These are phyloP conservation scores for Lomographa bimaculata DNA, from an alignment of 2,888 invertebrate species.

Conservation along the genomic window DNA sequence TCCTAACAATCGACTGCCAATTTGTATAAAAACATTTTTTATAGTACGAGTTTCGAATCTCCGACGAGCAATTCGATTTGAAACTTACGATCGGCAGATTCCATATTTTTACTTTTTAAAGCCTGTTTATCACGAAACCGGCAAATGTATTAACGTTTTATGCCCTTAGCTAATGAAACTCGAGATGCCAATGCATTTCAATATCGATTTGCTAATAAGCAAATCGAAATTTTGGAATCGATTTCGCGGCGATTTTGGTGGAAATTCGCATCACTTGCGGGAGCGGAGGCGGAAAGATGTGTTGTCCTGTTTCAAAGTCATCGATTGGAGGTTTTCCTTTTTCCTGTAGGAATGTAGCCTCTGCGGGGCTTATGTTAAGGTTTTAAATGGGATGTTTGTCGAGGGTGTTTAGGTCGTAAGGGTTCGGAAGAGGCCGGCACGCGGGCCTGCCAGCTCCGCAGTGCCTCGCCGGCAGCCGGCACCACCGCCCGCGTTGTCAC, in stretches of 20 bases:
- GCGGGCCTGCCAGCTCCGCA: constrained; percentile 73
- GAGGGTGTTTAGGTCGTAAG: constrained; percentile 59
- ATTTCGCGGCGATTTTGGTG: constrained; percentile 53
- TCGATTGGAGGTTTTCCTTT: constrained; percentile 67
- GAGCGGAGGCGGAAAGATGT: constrained; percentile 75
- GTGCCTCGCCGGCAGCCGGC: constrained; percentile 76
- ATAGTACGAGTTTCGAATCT: constrained; percentile 37
- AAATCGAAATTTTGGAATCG: constrained; percentile 53
- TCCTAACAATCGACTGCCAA: too few species aligned
- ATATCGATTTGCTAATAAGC: constrained; percentile 58
- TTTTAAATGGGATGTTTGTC: constrained; percentile 39
- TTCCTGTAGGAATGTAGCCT: constrained; percentile 33
- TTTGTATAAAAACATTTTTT: constrained; percentile 12
- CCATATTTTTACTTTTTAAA: constrained; percentile 49
- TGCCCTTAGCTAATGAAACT: constrained; percentile 54
- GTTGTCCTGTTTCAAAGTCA: constrained; percentile 78
- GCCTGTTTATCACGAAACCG: constrained; percentile 49
- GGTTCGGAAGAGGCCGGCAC: constrained; percentile 54
- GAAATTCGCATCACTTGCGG: constrained; percentile 63
- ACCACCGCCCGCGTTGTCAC: constrained; percentile 53
- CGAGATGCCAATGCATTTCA: constrained; percentile 43
- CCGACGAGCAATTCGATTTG: constrained; percentile 39
- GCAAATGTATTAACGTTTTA: constrained; percentile 45
- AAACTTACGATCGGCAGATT: constrained; percentile 46
- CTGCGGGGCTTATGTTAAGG: constrained; percentile 43